These are phyloP conservation scores for Gyps fulvus DNA, from an alignment of 2,113 vertebrate genomes.

Conservation along the genomic window DNA sequence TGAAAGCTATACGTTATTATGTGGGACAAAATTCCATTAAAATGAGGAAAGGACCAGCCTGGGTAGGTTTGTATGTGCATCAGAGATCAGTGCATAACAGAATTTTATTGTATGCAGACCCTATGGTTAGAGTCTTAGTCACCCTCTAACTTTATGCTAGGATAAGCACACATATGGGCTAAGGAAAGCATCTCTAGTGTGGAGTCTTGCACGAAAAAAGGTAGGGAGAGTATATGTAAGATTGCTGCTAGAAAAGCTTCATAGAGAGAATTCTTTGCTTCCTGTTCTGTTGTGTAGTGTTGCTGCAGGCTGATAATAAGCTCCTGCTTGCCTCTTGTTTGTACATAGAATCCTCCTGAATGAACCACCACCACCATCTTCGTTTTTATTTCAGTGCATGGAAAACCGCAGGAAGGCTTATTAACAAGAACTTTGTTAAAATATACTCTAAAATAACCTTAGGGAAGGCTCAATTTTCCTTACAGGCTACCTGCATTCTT, in stretches of 20 bases:
- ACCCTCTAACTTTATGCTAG: neutral
- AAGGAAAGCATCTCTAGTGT: neutral
- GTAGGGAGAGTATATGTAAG: neutral
- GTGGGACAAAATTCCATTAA: neutral
- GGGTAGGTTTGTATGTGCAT: neutral
- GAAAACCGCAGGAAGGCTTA: neutral
- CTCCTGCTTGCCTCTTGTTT: neutral
- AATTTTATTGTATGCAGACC: neutral
- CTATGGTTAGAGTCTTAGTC: neutral
- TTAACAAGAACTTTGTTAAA: neutral
- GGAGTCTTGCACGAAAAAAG: neutral
- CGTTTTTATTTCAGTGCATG: neutral
- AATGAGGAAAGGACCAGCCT: neutral
- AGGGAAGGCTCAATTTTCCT: neutral
- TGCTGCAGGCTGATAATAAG: neutral
- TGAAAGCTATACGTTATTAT: neutral
- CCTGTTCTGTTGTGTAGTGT: neutral
- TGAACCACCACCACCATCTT: neutral
- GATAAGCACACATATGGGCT: accelerated
- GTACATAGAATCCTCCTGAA: neutral
- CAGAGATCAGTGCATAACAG: neutral
- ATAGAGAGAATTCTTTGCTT: neutral
- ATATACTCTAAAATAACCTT: neutral
- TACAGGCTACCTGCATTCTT: neutral
- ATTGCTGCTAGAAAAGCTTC: neutral